Evolutionary conservation across 2,888 invertebrate genomes (phyloP), one percentile per base, ranked within the genome.

Genomic region (Drosophila histrio): DNA sequence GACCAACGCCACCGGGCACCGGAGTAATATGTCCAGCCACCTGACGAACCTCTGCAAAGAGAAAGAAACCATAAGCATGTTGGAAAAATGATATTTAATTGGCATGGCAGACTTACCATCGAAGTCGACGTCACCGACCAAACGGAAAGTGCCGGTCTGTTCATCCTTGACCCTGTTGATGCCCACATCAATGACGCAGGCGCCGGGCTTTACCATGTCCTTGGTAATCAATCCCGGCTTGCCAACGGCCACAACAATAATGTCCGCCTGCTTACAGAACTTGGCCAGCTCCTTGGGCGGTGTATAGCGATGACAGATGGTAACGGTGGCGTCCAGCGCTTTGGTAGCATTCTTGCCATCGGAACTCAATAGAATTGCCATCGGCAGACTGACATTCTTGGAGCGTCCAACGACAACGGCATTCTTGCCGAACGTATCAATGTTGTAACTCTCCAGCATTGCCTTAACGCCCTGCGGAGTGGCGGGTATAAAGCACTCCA

Each of bases 1-100:
- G 98, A 0, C 98, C 98, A 3, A 97, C 98, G 2, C 98, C 98
- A 1, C 98, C 94, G 1, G 98, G 98, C 0, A 98, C 98, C 0
- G 98, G 97, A 0, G 97, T 97, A 44, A 98, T 95, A 53, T 95
- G 93, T 8, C 96, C 96, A 7, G 97, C 98, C 21, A 97, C 93
- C 91, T 96, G 93, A 62, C 93, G 94, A 0, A 97, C 97, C 64
- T 89, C 91, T 91, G 93, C 94, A 95, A 93, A 60, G 50, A 0
- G 53, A 0, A 17, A 2, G 5, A 36, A 22, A 19, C 1, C 17
- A 28, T 9, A 28, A 38, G 15, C 1, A 17, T 7, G 17, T 13
- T n/a, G n/a, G 21, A 11, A 46, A 19, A 3, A 15, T 3, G 43
- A 26, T 1, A 39, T 13, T 26, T 19, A 13, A 7, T 30, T 7